Conservation (phyloP, 2,888 invertebrate species). For the Elysia crispata region DNA sequence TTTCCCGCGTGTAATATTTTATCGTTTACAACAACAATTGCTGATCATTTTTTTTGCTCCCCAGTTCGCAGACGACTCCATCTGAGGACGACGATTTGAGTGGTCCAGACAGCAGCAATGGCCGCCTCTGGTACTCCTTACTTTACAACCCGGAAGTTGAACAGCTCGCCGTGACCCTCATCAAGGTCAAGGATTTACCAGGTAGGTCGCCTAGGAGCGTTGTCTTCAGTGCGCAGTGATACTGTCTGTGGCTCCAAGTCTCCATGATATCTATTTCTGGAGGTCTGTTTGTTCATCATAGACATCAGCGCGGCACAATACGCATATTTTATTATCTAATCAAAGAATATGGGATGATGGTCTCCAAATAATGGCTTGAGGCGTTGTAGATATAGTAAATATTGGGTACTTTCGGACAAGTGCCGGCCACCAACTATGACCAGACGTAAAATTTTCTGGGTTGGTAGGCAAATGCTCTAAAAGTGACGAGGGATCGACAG, state of each 20-base stretch:
- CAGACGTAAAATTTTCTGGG: no score
- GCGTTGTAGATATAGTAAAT: no score
- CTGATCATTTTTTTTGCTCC: constrained; percentile 20
- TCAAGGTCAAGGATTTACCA: constrained; percentile 67
- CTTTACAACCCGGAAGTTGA: constrained; percentile 65
- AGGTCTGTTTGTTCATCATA: no score
- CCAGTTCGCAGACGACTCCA: constrained; percentile 42
- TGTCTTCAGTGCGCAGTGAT: background rate
- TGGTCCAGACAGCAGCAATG: constrained; percentile 56
- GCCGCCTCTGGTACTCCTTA: constrained; percentile 63
- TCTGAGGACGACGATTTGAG: constrained; percentile 55
- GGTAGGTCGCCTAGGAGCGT: constrained; percentile 53
- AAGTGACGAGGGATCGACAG: no score
- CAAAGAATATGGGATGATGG: no score
- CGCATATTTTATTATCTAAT: no score
- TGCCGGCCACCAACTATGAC: no score
- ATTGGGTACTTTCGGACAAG: no score
- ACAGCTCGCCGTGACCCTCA: constrained; percentile 66
- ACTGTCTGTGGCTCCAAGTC: background rate
- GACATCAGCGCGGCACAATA: no score
- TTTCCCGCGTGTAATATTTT: background rate
- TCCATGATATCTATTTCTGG: no score
- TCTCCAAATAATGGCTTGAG: no score
- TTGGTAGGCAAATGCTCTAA: no score
- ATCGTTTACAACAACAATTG: background rate